Base-by-base conservation (phyloP, 2,113 vertebrate species). In the Hippoglossus stenolepis region DNA sequence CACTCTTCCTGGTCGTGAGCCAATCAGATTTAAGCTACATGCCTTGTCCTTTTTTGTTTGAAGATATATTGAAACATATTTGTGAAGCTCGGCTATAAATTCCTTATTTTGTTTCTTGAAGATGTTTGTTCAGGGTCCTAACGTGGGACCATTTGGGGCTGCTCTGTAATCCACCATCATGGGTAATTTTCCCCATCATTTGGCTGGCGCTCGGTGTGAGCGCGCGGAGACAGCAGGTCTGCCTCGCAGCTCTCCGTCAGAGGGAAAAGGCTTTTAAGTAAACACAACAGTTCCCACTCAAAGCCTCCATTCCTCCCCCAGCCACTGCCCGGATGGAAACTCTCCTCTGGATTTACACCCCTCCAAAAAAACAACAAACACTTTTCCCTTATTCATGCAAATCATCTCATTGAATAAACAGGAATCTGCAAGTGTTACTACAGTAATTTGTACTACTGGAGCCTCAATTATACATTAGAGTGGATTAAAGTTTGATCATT, bases 221-320 rank as follows among this genome's bases (percentile, higher is more conserved):
- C 72, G 81, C 51, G 72, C 40, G 63, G 74, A 81, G 90, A 87
- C 90, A 85, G 86, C 84, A 82, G 86, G 90, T 86, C 86, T 88
- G 84, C 82, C 82, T 88, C 66, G 28, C 87, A 88, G 87, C 73
- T 80, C 78, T 56, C 73, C 72, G 90, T 71, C 47, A 80, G 85
- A 70, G 69, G 61, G 63, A 28, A 73, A 73, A 73, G 71, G 57
- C 64, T 81, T 31, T 79, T 75, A 75, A 80, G 81, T 78, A 89
- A 86, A 90, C 83, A 86, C 43, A 43, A 26, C 49, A 58, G 51
- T 71, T 84, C 78, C 74, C 82, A 77, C 75, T 76, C 28, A 17
- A 49, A 51, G 53, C 71, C 75, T 70, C 79, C 35, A 2, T 54
- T 31, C 53, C 65, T 65, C 56, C 65, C 57, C 6, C 15, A 17